These are phyloP conservation scores for Carcharodon carcharias DNA, from an alignment of 2,797 vertebrate species.

Conservation along the genomic window DNA sequence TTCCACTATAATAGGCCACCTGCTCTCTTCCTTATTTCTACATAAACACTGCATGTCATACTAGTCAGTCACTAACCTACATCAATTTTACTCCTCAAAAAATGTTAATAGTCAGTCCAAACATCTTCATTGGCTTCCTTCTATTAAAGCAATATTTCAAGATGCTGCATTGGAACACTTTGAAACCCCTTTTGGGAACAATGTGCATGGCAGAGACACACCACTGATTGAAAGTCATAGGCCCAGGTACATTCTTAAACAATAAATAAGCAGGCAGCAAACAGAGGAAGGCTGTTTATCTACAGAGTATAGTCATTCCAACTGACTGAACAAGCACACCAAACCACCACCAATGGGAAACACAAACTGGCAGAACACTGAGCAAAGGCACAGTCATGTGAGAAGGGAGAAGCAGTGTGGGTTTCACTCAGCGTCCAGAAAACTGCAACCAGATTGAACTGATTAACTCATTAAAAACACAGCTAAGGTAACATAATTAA, in stretches of 20 bases:
- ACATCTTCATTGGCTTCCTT: not conserved
- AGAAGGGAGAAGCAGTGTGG: not conserved
- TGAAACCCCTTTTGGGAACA: not conserved
- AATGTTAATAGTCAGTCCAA: not conserved
- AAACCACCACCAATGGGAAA: not conserved
- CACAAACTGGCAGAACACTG: not conserved
- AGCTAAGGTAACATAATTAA: not conserved
- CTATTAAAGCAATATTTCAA: not conserved
- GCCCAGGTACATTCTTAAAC: not conserved
- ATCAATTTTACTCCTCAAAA: not conserved
- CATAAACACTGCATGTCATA: not conserved
- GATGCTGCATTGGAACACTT: too few relatives aligned
- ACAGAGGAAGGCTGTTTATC: not conserved
- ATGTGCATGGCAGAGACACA: not conserved
- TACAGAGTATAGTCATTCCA: not conserved
- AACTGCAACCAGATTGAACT: not conserved
- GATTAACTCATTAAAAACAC: not conserved
- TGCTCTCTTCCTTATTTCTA: not conserved
- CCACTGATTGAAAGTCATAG: not conserved
- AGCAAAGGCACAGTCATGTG: slow-evolving; percentile 17
- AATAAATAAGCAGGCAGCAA: not conserved
- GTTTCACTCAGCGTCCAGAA: not conserved
- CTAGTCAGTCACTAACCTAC: not conserved
- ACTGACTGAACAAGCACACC: not conserved
- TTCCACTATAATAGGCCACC: not conserved